These are phyloP conservation scores for Heliconius congener DNA, from an alignment of 1,140 invertebrate genomes.

Conservation along the genomic window DNA sequence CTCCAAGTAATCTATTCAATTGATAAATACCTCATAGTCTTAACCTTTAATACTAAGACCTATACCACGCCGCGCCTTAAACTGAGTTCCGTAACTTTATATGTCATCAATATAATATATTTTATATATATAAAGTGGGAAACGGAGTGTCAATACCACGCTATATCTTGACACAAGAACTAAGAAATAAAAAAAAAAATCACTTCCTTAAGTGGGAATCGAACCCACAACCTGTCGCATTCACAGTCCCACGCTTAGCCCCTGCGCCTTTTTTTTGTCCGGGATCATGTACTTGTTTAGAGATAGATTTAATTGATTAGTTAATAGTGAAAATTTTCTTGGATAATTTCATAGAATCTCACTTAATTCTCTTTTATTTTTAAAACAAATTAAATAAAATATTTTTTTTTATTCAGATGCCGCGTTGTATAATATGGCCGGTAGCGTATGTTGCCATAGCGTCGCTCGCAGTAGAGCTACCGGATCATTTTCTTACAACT, in stretches of 20 bases:
- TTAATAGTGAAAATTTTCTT: too few species aligned
- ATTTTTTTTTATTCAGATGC: slow-evolving; percentile 40
- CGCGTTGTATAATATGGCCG: slow-evolving; percentile 63
- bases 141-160: too few species aligned
- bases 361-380: neutral
- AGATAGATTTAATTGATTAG: too few species aligned
- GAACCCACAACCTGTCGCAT: too few species aligned
- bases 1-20: neutral
- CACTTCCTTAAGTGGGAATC: too few species aligned
- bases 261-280: too few species aligned
- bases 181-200: too few species aligned
- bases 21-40: neutral
- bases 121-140: neutral
- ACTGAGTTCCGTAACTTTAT: neutral
- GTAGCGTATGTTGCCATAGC: slow-evolving; percentile 51
- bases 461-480: slow-evolving; percentile 56
- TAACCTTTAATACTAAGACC: neutral
- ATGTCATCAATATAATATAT: neutral
- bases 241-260: too few species aligned
- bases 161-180: too few species aligned
- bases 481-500: slow-evolving; percentile 54
- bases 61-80: neutral
- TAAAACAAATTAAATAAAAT: neutral
- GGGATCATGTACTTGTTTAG: too few species aligned
- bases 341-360: too few species aligned